phyloP scores from a whole-genome alignment of 2,113 vertebrate species.

The Mormyrus lacerda region DNA sequence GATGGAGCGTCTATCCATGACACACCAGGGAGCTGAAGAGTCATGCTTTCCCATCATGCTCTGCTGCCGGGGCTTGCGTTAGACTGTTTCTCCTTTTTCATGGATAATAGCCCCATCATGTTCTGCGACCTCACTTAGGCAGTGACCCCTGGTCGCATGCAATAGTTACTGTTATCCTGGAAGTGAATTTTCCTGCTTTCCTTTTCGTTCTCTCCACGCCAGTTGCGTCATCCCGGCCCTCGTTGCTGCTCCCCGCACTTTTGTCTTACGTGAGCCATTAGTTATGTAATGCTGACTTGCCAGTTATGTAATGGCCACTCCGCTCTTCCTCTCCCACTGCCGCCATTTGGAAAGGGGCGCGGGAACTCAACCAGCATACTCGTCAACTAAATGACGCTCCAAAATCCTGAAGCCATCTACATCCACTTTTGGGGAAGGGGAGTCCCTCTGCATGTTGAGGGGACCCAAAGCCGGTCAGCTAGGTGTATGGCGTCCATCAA shows the following conservation, averaged over 20 bases:
- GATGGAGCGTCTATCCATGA: background rate
- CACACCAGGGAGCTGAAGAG: background rate
- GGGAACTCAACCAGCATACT: background rate
- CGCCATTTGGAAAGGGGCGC: background rate
- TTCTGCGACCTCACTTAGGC: background rate
- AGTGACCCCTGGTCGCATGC: background rate
- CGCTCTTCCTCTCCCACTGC: background rate
- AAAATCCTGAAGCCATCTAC: background rate
- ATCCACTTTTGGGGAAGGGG: background rate
- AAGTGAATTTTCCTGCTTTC: background rate
- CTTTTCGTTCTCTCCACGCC: no score
- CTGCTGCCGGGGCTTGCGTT: background rate
- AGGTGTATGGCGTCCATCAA: background rate
- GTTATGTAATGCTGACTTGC: slow-evolving; percentile 1
- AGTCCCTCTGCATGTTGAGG: background rate
- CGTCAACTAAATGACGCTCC: background rate
- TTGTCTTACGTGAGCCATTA: background rate
- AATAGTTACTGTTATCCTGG: background rate
- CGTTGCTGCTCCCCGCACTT: background rate
- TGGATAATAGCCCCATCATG: background rate
- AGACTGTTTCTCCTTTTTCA: background rate
- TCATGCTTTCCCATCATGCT: background rate
- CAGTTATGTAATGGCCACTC: background rate
- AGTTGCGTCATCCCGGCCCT: background rate
- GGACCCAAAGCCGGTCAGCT: background rate